phyloP scores from a whole-genome alignment of 2,888 invertebrate genomes.

The Lumbricus terrestris region DNA sequence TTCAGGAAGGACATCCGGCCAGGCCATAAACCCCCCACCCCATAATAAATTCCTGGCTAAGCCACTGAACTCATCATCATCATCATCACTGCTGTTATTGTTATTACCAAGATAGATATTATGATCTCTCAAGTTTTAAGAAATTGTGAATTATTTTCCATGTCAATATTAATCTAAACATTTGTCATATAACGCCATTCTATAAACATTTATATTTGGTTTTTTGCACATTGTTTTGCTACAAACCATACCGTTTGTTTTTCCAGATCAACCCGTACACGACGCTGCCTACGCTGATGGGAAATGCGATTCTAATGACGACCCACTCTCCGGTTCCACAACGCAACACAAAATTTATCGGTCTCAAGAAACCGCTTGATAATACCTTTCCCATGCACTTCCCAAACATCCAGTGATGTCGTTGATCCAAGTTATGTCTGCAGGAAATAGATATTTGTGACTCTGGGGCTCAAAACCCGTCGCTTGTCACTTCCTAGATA shows the following conservation, averaged over 20 bases:
- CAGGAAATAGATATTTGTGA: not conserved
- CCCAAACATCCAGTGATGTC: conserved; percentile 25
- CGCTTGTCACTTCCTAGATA: too few species aligned
- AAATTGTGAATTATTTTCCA: not conserved
- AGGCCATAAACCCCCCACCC: too few species aligned
- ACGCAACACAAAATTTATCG: not conserved
- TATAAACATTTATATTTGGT: not conserved
- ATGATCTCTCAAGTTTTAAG: not conserved
- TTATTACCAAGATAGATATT: not conserved
- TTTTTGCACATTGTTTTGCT: not conserved
- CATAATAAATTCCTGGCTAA: too few species aligned
- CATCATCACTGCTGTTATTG: not conserved
- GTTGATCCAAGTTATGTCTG: not conserved
- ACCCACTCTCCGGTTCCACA: conserved; percentile 26
- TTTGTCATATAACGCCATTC: not conserved
- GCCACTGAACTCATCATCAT: too few species aligned
- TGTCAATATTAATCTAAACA: not conserved
- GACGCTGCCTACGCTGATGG: conserved; percentile 28
- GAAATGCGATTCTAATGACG: conserved; percentile 28
- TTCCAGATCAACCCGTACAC: conserved; percentile 25
- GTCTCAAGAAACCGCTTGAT: conserved; percentile 5
- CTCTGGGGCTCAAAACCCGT: too few species aligned
- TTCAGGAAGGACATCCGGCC: too few species aligned
- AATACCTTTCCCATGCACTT: not conserved
- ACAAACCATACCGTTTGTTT: not conserved